These are phyloP conservation scores for Tupaia chinensis DNA, from an alignment of 2,113 vertebrate species.

Conservation along the genomic window DNA sequence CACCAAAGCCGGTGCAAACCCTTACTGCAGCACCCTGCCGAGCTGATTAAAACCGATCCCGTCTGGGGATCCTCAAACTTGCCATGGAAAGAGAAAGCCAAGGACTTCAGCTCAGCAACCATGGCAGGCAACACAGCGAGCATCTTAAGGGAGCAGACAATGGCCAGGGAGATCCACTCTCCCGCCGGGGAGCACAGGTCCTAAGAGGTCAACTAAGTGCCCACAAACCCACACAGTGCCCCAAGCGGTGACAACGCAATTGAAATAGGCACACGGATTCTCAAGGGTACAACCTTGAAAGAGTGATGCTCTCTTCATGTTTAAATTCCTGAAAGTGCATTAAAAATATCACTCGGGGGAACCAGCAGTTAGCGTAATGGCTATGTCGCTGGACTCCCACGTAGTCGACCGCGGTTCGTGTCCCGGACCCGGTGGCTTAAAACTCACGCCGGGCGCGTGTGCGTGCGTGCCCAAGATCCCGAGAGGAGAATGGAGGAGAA, in stretches of 20 bases:
- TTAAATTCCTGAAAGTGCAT: neutral
- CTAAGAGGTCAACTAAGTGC: fast-evolving
- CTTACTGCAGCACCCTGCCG: fast-evolving
- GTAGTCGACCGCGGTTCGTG: too few relatives aligned
- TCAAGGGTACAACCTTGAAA: neutral
- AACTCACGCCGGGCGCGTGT: too few relatives aligned
- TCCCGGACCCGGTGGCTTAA: too few relatives aligned
- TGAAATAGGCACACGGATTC: neutral
- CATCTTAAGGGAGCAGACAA: neutral
- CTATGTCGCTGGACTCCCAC: too few relatives aligned
- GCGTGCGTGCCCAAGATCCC: too few relatives aligned
- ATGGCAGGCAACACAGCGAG: fast-evolving
- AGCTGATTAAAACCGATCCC: neutral
- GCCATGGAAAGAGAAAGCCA: too few relatives aligned
- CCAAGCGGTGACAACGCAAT: neutral
- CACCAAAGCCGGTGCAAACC: neutral
- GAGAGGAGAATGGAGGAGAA: too few relatives aligned
- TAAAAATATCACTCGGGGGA: too few relatives aligned
- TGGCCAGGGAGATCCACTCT: neutral
- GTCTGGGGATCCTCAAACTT: too few relatives aligned
- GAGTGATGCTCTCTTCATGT: neutral
- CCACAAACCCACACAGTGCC: neutral
- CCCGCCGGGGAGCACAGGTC: neutral
- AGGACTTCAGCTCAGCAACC: fast-evolving
- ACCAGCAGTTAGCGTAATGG: too few relatives aligned